Evolutionary conservation across 2,888 invertebrate species (phyloP).

Genomic region (Seira sanloemensis): DNA sequence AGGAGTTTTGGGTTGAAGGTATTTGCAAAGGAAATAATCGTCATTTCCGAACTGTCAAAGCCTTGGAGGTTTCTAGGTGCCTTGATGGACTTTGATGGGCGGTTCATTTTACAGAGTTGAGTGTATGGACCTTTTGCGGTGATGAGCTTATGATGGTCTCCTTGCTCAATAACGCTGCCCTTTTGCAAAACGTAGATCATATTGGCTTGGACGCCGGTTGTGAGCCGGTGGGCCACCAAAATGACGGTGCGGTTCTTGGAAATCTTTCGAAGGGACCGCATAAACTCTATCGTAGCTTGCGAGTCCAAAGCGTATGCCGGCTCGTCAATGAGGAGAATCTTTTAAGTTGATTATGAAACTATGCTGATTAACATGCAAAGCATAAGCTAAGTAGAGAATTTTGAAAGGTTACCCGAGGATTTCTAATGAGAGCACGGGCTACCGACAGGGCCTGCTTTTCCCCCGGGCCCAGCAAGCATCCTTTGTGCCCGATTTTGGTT

Average conservation of each 20-base stretch:
- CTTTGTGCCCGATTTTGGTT: constrained; percentile 51
- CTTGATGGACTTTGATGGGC: constrained; percentile 26
- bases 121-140: constrained; percentile 57
- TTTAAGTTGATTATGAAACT: not conserved
- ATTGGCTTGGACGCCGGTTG: constrained; percentile 44
- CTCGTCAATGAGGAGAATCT: constrained; percentile 57
- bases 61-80: not conserved
- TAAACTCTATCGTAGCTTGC: constrained; percentile 21
- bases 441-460: constrained; percentile 52
- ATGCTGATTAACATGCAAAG: not conserved
- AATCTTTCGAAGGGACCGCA: constrained; percentile 41
- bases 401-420: constrained; percentile 21
- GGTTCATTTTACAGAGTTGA: constrained; percentile 39
- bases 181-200: constrained; percentile 53
- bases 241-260: constrained; percentile 50
- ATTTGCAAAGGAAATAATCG: constrained; percentile 38
- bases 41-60: constrained; percentile 56
- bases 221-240: constrained; percentile 45
- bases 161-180: constrained; percentile 54
- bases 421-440: constrained; percentile 45
- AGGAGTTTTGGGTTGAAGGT: constrained; percentile 42
- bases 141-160: constrained; percentile 44
- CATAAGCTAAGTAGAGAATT: not conserved
- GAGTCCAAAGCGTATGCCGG: constrained; percentile 27
- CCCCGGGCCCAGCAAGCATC: constrained; percentile 40